Conservation (phyloP, 2,113 vertebrate genomes). For the Nicator chloris region DNA sequence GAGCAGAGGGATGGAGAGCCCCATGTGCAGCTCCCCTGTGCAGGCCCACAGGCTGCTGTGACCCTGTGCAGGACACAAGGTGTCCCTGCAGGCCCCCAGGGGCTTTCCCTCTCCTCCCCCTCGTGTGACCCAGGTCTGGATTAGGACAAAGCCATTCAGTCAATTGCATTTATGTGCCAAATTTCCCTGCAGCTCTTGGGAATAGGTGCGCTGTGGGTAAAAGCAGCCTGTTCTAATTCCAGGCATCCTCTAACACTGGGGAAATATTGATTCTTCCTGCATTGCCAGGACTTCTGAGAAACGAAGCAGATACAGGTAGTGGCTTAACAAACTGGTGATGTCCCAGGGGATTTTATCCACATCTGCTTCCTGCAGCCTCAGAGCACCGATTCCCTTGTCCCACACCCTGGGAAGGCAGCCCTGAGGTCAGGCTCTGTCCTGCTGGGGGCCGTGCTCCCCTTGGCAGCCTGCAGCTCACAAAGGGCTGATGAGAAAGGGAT, state of each 20-base stretch:
- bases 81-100: not conserved
- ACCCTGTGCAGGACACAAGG: not conserved
- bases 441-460: not conserved
- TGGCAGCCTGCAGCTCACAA: not conserved
- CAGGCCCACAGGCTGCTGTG: accelerated
- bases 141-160: not conserved
- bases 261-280: not conserved
- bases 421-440: not conserved
- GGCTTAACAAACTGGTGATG: not conserved
- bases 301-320: not conserved
- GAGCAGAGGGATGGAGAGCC: not conserved
- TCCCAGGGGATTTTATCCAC: not conserved
- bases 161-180: not conserved
- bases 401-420: not conserved
- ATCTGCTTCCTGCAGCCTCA: not conserved
- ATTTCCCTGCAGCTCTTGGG: not conserved
- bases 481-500: slow-evolving; percentile 20
- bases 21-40: accelerated
- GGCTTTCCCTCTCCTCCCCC: not conserved
- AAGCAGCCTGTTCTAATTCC: not conserved
- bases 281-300: not conserved
- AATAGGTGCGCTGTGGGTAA: not conserved
- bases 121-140: not conserved
- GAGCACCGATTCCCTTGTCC: not conserved
- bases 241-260: not conserved